Percentiles rank a stretch among this genome's conserved stretches.
Evolutionary conservation across 2,888 invertebrate species (phyloP).

Genomic region (Phymatocera aterrima): DNA sequence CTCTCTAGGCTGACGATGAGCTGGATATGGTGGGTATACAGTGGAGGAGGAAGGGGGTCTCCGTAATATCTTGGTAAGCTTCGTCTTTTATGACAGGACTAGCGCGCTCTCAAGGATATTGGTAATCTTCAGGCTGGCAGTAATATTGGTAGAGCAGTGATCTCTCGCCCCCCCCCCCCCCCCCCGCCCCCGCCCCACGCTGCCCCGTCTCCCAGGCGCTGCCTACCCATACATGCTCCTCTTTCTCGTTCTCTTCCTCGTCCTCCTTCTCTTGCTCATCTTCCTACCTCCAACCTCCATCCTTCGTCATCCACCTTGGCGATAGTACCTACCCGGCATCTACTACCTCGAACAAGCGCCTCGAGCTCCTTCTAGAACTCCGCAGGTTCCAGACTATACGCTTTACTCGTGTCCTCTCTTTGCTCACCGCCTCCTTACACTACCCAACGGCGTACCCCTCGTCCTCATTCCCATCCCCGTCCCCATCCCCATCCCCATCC

Average conservation of each 20-base stretch:
- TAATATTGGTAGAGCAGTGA: constrained; percentile 73
- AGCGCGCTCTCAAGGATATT: constrained; percentile 74
- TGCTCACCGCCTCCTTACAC: constrained; percentile 16
- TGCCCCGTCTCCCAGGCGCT: too few relatives aligned
- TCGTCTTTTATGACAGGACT: constrained; percentile 73
- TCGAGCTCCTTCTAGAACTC: constrained; percentile 22
- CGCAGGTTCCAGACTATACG: constrained; percentile 36
- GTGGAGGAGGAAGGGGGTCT: constrained; percentile 43
- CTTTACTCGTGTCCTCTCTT: constrained; percentile 21
- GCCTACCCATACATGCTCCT: constrained; percentile 29
- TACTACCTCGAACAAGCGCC: constrained; percentile 44
- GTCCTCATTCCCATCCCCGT: constrained; percentile 48
- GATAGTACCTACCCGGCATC: neutral
- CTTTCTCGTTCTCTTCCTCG: constrained; percentile 44
- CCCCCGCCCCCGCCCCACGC: too few relatives aligned
- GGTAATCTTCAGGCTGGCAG: constrained; percentile 73
- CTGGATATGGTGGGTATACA: neutral
- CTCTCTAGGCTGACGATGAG: constrained; percentile 10
- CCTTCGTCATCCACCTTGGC: constrained; percentile 45
- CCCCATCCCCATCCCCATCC: too few relatives aligned
- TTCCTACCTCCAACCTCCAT: constrained; percentile 40
- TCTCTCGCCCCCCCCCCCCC: constrained; percentile 66
- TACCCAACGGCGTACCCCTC: constrained; percentile 48
- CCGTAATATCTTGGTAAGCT: constrained; percentile 74
- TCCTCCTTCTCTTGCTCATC: constrained; percentile 48